phyloP scores from a whole-genome alignment of 2,113 vertebrate genomes.

The Xiphophorus maculatus region DNA sequence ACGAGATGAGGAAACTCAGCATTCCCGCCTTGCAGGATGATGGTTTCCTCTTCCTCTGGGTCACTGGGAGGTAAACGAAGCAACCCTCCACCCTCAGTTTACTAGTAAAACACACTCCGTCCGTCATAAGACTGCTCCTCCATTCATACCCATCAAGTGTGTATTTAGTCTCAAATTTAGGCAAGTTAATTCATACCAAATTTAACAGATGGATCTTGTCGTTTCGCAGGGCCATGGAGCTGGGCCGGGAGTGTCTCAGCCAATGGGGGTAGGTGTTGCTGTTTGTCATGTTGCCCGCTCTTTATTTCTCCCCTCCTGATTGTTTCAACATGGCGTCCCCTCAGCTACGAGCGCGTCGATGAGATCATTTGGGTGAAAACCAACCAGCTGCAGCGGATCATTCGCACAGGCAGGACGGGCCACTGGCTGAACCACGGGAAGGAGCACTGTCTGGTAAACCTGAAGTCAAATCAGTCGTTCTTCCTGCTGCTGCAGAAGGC shows the following conservation, averaged over 20 bases:
- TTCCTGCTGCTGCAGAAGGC: background rate
- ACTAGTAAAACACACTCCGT: background rate
- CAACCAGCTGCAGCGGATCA: constrained; percentile 93
- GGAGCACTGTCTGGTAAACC: constrained; percentile 89
- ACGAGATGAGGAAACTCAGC: constrained; percentile 95
- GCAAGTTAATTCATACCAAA: background rate
- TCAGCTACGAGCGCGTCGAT: constrained; percentile 89
- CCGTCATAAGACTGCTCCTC: background rate
- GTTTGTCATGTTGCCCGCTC: accelerated
- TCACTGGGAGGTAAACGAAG: constrained; percentile 87
- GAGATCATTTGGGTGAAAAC: constrained; percentile 98
- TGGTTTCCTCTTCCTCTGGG: constrained; percentile 95
- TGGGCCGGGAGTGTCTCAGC: constrained; percentile 91
- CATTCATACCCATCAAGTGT: background rate
- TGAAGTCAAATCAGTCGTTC: background rate
- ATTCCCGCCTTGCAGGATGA: constrained; percentile 93
- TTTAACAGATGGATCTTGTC: background rate
- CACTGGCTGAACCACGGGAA: constrained; percentile 95
- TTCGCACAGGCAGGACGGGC: constrained; percentile 89
- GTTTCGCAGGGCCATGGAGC: constrained; percentile 87
- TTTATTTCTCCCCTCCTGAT: background rate
- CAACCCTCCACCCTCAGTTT: background rate
- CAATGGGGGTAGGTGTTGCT: constrained; percentile 87
- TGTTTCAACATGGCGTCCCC: background rate
- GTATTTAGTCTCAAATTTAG: background rate